These are phyloP conservation scores for Syrrhaptes paradoxus DNA, from an alignment of 2,113 vertebrate species.

Conservation along the genomic window DNA sequence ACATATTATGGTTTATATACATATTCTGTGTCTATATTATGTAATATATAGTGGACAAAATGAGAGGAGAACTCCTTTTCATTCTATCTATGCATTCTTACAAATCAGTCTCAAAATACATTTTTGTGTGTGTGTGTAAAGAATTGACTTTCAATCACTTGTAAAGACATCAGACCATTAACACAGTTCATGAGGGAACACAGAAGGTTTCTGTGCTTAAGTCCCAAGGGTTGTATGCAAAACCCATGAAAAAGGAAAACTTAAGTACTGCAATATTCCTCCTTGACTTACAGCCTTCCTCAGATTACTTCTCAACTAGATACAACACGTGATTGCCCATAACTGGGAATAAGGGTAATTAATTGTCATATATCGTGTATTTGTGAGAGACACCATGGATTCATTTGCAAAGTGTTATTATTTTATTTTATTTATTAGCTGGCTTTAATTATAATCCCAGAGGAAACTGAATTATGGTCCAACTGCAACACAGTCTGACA, in stretches of 20 bases:
- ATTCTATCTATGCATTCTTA: neutral
- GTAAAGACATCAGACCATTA: neutral
- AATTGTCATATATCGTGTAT: conserved; percentile 22
- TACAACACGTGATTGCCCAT: neutral
- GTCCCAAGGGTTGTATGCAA: neutral
- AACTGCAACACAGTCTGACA: neutral
- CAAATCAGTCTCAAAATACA: neutral
- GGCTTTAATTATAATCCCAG: conserved; percentile 53
- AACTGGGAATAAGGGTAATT: neutral
- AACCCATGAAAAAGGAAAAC: neutral
- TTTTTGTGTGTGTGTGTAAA: neutral
- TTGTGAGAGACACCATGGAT: conserved; percentile 10
- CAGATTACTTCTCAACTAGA: neutral
- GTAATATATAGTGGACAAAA: neutral
- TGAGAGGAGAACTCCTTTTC: neutral
- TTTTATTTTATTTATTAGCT: conserved; percentile 56
- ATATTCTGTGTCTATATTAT: neutral
- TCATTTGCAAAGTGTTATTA: conserved; percentile 34
- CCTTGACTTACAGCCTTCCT: neutral
- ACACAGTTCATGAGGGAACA: neutral
- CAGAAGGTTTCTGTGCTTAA: neutral
- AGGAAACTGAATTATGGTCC: neutral
- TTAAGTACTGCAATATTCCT: neutral
- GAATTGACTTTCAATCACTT: neutral
- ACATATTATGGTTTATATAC: neutral